Percentiles rank a stretch among this genome's conserved stretches.
These are phyloP conservation scores for Cinara cedri DNA, from an alignment of 2,888 invertebrate genomes.

Conservation along the genomic window DNA sequence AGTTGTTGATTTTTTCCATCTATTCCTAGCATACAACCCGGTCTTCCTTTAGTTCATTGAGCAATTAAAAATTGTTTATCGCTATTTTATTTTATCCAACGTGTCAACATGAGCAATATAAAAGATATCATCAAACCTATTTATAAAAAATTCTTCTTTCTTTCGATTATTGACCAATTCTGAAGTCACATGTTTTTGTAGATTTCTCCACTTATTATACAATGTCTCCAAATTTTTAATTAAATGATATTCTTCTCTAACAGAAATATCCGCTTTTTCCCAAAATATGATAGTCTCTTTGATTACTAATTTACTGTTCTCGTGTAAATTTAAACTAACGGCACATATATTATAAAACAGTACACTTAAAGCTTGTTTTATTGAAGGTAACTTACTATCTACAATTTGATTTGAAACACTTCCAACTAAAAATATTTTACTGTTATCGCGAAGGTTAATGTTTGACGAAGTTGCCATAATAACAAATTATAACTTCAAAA, in stretches of 20 bases:
- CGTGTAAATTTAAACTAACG: conserved; percentile 6
- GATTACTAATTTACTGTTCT: conserved; percentile 4
- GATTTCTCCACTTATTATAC: conserved; percentile 18
- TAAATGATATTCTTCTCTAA: conserved; percentile 23
- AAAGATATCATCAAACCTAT: neutral
- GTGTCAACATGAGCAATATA: too few species aligned
- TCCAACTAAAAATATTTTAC: conserved; percentile 25
- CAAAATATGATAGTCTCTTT: neutral
- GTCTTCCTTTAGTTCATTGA: neutral
- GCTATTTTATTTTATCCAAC: too few species aligned
- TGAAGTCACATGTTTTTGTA: conserved; percentile 11
- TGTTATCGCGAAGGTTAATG: conserved; percentile 1
- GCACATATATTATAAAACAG: conserved; percentile 14
- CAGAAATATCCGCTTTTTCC: conserved; percentile 14
- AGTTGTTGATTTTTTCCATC: neutral
- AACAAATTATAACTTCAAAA: neutral
- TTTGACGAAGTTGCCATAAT: conserved; percentile 20
- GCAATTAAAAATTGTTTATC: conserved; percentile 8
- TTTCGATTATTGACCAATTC: neutral
- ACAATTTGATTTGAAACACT: conserved; percentile 15
- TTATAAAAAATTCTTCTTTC: neutral
- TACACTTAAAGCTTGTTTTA: conserved; percentile 12
- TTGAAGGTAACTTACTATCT: conserved; percentile 21
- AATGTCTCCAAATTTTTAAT: neutral
- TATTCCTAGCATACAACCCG: neutral